phyloP scores from a whole-genome alignment of 2,797 vertebrate species.

The Platalea minor region DNA sequence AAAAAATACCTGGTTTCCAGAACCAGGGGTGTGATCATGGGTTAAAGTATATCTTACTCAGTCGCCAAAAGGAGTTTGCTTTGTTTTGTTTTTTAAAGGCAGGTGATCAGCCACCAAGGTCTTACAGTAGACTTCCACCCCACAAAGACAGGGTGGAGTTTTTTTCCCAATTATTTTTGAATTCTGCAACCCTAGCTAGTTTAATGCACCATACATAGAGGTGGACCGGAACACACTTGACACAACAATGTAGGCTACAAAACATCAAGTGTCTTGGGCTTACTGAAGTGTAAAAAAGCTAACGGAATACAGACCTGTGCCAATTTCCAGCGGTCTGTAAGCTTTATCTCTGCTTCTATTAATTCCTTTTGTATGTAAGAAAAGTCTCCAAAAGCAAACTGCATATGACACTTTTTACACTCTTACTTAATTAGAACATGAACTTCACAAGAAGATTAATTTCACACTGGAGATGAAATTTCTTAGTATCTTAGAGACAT shows the following conservation, averaged over 20 bases:
- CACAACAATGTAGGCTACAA: background rate
- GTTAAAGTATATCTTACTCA: background rate
- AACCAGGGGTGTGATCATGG: background rate
- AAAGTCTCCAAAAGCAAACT: background rate
- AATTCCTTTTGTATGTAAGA: background rate
- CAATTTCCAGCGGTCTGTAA: background rate
- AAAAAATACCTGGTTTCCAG: background rate
- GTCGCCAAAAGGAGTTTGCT: background rate
- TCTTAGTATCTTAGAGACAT: background rate
- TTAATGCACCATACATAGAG: background rate
- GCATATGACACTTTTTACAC: background rate
- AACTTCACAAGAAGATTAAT: background rate
- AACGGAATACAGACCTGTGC: background rate
- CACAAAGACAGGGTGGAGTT: fast-evolving
- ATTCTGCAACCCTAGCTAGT: background rate
- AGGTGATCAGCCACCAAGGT: background rate
- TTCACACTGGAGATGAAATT: background rate
- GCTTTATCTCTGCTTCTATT: background rate
- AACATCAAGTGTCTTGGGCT: background rate
- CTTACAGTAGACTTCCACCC: background rate
- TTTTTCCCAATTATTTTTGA: background rate
- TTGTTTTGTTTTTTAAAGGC: background rate
- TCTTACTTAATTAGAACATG: background rate
- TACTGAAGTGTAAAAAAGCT: background rate
- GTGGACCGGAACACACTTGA: background rate